Conservation (phyloP, 2,888 invertebrate species). For the Lydus trimaculatus region DNA sequence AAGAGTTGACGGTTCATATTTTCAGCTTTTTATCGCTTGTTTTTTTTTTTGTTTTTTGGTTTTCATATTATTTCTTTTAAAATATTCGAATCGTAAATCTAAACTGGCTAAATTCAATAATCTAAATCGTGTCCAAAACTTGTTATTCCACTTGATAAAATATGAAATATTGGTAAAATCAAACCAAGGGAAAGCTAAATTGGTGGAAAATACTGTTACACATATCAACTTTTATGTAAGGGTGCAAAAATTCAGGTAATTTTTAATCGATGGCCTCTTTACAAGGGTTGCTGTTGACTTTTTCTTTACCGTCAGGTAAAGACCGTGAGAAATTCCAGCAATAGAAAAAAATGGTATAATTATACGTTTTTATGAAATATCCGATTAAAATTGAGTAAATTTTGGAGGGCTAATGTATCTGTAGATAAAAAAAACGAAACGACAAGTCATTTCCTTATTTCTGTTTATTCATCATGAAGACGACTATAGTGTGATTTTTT, state of each 20-base stretch:
- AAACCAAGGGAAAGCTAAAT: conserved; percentile 48
- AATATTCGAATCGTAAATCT: background rate
- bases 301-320: conserved; percentile 19
- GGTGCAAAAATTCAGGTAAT: conserved; percentile 26
- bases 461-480: conserved; percentile 38
- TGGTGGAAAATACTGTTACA: conserved; percentile 56
- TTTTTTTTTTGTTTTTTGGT: background rate
- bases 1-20: conserved; percentile 1
- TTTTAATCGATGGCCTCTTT: background rate
- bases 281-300: conserved; percentile 23
- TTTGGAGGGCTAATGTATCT: background rate
- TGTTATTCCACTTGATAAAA: conserved; percentile 54
- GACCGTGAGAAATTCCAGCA: conserved; percentile 21
- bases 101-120: conserved; percentile 37
- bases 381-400: too few relatives aligned
- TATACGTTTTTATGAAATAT: too few relatives aligned
- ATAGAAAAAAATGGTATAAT: too few relatives aligned
- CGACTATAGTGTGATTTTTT: conserved; percentile 50
- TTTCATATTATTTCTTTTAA: background rate
- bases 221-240: conserved; percentile 24
- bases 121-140: conserved; percentile 47
- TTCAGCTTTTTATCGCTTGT: conserved; percentile 17
- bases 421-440: conserved; percentile 16
- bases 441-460: conserved; percentile 23
- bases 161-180: conserved; percentile 48